Conservation (phyloP, 2,888 invertebrate species). For the Zelleria hepariella region DNA sequence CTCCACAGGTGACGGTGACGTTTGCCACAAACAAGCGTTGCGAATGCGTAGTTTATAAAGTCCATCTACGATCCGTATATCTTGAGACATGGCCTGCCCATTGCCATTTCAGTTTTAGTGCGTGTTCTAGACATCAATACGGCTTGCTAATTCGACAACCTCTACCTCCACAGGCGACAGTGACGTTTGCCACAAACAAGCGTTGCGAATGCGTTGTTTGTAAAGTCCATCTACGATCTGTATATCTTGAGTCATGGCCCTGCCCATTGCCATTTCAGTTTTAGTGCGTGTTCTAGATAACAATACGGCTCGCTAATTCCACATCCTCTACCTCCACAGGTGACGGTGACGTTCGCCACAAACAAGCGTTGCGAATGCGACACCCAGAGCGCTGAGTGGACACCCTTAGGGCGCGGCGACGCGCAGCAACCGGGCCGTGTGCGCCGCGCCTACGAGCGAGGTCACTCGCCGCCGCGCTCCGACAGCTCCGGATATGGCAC, state of each 20-base stretch:
- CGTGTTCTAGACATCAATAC: too few species aligned
- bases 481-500: slow-evolving; percentile 84
- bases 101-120: too few species aligned
- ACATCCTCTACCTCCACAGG: slow-evolving; percentile 64
- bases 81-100: too few species aligned
- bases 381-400: slow-evolving; percentile 36
- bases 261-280: too few species aligned
- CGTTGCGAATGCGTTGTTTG: slow-evolving; percentile 74
- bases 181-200: slow-evolving; percentile 62
- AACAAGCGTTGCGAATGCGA: slow-evolving; percentile 74
- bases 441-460: slow-evolving; percentile 78
- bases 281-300: too few species aligned
- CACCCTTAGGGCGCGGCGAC: slow-evolving; percentile 47
- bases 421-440: slow-evolving; percentile 67
- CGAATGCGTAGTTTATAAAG: too few species aligned
- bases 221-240: too few species aligned
- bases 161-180: slow-evolving; percentile 84
- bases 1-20: slow-evolving; percentile 75
- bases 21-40: slow-evolving; percentile 73
- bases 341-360: slow-evolving; percentile 72
- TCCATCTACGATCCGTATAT: too few species aligned
- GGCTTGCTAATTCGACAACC: too few species aligned
- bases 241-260: too few species aligned
- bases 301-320: too few species aligned
- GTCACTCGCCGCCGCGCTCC: slow-evolving; percentile 73